phyloP scores from a whole-genome alignment of 1,140 invertebrate species.

The Lepidurus couesii region DNA sequence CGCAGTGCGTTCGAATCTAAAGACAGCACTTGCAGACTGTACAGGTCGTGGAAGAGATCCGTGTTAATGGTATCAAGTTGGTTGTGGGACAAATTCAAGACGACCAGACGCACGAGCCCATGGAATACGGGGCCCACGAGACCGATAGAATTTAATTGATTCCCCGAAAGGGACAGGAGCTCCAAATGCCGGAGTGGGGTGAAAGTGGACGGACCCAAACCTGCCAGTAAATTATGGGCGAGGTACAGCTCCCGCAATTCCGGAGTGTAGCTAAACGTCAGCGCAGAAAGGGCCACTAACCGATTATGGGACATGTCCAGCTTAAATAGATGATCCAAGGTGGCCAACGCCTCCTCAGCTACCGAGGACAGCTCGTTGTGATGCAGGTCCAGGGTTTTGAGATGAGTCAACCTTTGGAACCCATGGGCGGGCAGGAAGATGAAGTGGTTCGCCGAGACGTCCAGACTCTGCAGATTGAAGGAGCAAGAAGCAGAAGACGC shows the following conservation, averaged over 20 bases:
- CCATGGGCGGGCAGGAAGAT: slow-evolving; percentile 77
- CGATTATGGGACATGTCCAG: slow-evolving; percentile 75
- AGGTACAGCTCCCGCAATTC: slow-evolving; percentile 76
- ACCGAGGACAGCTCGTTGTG: slow-evolving; percentile 77
- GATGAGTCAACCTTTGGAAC: slow-evolving; percentile 70
- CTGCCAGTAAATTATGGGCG: slow-evolving; percentile 66
- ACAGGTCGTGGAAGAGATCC: slow-evolving; percentile 78
- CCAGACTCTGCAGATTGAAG: slow-evolving; percentile 71
- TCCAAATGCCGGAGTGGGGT: slow-evolving; percentile 53
- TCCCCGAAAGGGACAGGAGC: slow-evolving; percentile 77
- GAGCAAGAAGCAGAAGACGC: slow-evolving; percentile 50
- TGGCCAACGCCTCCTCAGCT: slow-evolving; percentile 75
- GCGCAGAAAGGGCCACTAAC: slow-evolving; percentile 68
- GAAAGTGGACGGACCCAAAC: slow-evolving; percentile 56
- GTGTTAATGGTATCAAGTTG: slow-evolving; percentile 71
- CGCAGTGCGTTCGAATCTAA: slow-evolving; percentile 80
- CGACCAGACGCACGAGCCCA: slow-evolving; percentile 72
- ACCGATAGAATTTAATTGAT: slow-evolving; percentile 55
- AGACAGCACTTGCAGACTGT: slow-evolving; percentile 78
- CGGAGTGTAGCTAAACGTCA: slow-evolving; percentile 72
- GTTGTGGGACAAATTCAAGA: slow-evolving; percentile 79
- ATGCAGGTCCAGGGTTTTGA: slow-evolving; percentile 75
- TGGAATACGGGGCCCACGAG: slow-evolving; percentile 53
- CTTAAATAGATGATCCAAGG: slow-evolving; percentile 69
- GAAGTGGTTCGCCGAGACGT: slow-evolving; percentile 81